Evolutionary conservation across 2,888 invertebrate species (phyloP).

Genomic region (Drosophila koepferae): DNA sequence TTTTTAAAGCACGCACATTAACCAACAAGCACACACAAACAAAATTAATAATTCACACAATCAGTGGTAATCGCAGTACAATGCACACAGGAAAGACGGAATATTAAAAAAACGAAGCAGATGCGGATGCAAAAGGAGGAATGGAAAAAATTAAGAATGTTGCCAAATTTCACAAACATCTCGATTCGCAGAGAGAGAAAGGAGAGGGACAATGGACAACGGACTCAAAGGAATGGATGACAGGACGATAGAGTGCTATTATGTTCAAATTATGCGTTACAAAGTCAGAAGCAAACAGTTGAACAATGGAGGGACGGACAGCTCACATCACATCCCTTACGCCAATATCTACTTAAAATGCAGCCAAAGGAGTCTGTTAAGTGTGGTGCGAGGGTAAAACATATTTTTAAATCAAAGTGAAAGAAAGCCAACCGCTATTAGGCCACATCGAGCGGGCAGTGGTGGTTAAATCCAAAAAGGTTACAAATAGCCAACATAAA

Average conservation of each 20-base stretch:
- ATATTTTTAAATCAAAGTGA: slow-evolving; percentile 77
- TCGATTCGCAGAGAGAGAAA: slow-evolving; percentile 18
- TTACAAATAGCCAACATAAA: slow-evolving; percentile 77
- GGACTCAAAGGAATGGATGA: slow-evolving; percentile 17
- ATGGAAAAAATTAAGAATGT: slow-evolving; percentile 22
- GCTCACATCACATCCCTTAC: slow-evolving; percentile 14
- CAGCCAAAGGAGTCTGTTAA: slow-evolving; percentile 26
- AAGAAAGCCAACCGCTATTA: slow-evolving; percentile 70
- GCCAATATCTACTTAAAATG: slow-evolving; percentile 22
- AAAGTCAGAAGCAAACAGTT: slow-evolving; percentile 51
- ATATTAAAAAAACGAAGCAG: slow-evolving; percentile 15
- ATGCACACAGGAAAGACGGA: slow-evolving; percentile 34
- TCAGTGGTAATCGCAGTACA: slow-evolving; percentile 36
- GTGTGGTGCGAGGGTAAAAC: slow-evolving; percentile 53
- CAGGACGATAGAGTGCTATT: slow-evolving; percentile 54
- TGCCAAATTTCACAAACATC: slow-evolving; percentile 33
- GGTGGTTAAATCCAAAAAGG: slow-evolving; percentile 67
- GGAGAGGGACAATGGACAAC: background rate
- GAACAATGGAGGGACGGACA: slow-evolving; percentile 22
- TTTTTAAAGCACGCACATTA: slow-evolving; percentile 27
- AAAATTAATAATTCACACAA: slow-evolving; percentile 46
- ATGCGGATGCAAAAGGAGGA: background rate
- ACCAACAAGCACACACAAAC: slow-evolving; percentile 40
- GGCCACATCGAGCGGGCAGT: slow-evolving; percentile 48
- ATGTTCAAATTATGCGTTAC: slow-evolving; percentile 70